Conservation (phyloP, 1,140 invertebrate species). For the Drosophila truncata region DNA sequence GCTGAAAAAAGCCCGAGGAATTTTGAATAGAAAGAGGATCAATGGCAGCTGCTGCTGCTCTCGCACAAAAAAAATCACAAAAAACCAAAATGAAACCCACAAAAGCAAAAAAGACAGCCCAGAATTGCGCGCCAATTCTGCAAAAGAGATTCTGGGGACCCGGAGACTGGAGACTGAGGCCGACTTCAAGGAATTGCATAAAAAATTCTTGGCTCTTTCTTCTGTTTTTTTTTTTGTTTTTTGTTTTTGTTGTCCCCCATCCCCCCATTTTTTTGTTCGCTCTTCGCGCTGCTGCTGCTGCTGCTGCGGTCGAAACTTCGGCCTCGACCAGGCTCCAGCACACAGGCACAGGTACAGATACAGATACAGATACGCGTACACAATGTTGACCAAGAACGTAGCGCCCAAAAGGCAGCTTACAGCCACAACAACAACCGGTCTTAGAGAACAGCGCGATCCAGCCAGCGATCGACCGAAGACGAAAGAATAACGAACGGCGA, state of each 20-base stretch:
- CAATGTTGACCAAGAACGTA: constrained; percentile 76
- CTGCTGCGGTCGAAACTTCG: constrained; percentile 59
- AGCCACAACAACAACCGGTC: constrained; percentile 75
- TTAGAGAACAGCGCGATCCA: constrained; percentile 58
- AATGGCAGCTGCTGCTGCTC: constrained; percentile 54
- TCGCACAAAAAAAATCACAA: constrained; percentile 17
- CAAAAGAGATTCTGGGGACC: constrained; percentile 56
- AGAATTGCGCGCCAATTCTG: constrained; percentile 76
- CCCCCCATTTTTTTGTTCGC: constrained; percentile 10
- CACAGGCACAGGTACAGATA: constrained; percentile 26
- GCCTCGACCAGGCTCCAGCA: constrained; percentile 71
- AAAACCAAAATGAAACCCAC: constrained; percentile 17
- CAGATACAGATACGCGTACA: constrained; percentile 21
- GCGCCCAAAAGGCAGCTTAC: constrained; percentile 60
- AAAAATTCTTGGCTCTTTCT: constrained; percentile 55
- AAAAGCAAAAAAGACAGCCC: constrained; percentile 20
- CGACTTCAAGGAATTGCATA: constrained; percentile 81
- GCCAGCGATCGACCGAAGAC: constrained; percentile 38
- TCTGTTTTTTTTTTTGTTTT: constrained; percentile 27
- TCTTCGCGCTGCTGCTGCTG: constrained; percentile 25
- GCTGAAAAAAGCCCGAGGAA: constrained; percentile 41
- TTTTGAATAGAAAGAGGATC: constrained; percentile 59
- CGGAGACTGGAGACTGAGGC: constrained; percentile 59
- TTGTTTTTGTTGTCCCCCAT: too few species aligned
- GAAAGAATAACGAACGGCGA: constrained; percentile 57